These are phyloP conservation scores for Oligia strigilis DNA, from an alignment of 2,888 invertebrate species.

Conservation along the genomic window DNA sequence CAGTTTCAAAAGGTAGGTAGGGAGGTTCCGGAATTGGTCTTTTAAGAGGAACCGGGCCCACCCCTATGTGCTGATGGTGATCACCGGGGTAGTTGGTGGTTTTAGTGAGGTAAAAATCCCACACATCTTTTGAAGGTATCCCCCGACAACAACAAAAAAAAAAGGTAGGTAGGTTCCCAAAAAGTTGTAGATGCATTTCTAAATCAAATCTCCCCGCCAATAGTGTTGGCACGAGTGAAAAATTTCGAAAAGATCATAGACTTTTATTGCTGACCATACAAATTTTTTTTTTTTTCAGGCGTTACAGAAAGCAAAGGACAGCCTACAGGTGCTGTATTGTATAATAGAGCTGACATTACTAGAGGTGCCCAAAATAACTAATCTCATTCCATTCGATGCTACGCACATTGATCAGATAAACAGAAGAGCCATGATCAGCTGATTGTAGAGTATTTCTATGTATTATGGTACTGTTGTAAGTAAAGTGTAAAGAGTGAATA, in stretches of 20 bases:
- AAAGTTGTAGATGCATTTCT: neutral
- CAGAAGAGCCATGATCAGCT: constrained; percentile 64
- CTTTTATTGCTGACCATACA: neutral
- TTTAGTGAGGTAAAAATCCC: too few species aligned
- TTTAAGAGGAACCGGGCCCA: too few species aligned
- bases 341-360: constrained; percentile 84
- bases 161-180: neutral
- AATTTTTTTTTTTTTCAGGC: constrained; percentile 77
- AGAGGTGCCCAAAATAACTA: constrained; percentile 81
- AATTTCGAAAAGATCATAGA: neutral
- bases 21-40: too few species aligned
- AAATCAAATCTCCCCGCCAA: neutral
- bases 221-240: too few species aligned
- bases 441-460: constrained; percentile 9
- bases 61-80: too few species aligned
- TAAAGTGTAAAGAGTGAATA: constrained; percentile 25
- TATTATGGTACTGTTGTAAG: constrained; percentile 2
- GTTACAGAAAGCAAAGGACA: constrained; percentile 81
- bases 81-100: too few species aligned
- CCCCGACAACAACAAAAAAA: too few species aligned
- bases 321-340: constrained; percentile 83
- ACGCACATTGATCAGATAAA: constrained; percentile 75
- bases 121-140: too few species aligned
- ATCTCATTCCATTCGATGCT: constrained; percentile 76
- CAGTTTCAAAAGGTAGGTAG: neutral